phyloP scores from a whole-genome alignment of 2,113 vertebrate species.

The Zeus faber region DNA sequence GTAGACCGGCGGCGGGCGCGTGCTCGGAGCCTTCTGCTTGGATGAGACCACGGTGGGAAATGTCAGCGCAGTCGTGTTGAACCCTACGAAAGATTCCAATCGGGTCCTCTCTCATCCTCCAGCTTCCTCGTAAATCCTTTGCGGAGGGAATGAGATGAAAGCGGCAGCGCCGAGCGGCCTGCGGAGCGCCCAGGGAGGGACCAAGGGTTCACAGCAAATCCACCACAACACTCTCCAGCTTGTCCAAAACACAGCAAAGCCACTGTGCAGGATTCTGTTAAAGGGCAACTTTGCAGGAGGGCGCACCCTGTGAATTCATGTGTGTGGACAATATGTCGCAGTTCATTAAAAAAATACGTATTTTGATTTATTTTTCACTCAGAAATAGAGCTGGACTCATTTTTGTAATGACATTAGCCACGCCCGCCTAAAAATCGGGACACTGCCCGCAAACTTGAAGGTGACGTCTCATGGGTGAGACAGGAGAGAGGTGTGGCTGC shows the following conservation, averaged over 20 bases:
- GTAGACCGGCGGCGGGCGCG: not conserved
- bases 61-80: conserved; percentile 44
- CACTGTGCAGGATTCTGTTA: conserved; percentile 33
- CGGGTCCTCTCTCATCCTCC: conserved; percentile 37
- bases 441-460: too few species aligned
- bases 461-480: too few species aligned
- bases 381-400: too few species aligned
- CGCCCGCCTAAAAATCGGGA: too few species aligned
- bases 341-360: too few species aligned
- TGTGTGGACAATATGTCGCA: too few species aligned
- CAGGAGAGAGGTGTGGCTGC: not conserved
- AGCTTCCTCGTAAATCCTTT: conserved; percentile 41
- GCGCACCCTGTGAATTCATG: too few species aligned
- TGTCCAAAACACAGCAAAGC: conserved; percentile 47
- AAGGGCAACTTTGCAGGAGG: too few species aligned
- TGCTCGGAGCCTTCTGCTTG: not conserved
- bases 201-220: conserved; percentile 3
- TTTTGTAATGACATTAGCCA: too few species aligned
- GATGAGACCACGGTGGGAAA: conserved; percentile 45
- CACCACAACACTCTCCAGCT: conserved; percentile 13
- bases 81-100: conserved; percentile 45
- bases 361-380: too few species aligned
- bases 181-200: conserved; percentile 30
- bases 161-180: conserved; percentile 25
- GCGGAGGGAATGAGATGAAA: conserved; percentile 48